Evolutionary conservation across 2,888 invertebrate genomes (phyloP).

Genomic region (Pseudeuparius sepicola): DNA sequence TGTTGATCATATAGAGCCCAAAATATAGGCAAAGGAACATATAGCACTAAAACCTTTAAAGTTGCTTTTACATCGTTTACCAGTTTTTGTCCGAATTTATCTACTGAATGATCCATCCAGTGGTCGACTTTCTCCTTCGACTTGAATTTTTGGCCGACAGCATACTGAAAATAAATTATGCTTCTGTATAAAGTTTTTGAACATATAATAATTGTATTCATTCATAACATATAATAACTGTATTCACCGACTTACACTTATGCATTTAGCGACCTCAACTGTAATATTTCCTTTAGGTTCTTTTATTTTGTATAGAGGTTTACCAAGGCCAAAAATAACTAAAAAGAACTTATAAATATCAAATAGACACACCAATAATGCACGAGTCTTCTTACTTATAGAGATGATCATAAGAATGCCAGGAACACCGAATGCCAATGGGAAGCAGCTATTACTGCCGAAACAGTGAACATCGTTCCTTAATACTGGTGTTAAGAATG

Average conservation of each 20-base stretch:
- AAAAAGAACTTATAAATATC: too few relatives aligned
- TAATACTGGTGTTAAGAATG: conserved; percentile 77
- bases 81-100: conserved; percentile 57
- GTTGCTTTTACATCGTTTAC: conserved; percentile 73
- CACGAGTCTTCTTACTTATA: conserved; percentile 54
- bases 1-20: conserved; percentile 97
- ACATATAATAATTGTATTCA: too few relatives aligned
- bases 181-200: background rate
- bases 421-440: conserved; percentile 82
- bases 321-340: conserved; percentile 79
- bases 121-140: conserved; percentile 47
- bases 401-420: conserved; percentile 77
- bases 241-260: conserved; percentile 53
- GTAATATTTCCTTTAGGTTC: conserved; percentile 78
- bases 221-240: too few relatives aligned
- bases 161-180: conserved; percentile 29
- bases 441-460: conserved; percentile 66
- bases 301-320: conserved; percentile 61
- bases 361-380: too few relatives aligned
- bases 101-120: conserved; percentile 87
- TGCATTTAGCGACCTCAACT: conserved; percentile 63
- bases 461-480: conserved; percentile 72
- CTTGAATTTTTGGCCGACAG: conserved; percentile 38
- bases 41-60: conserved; percentile 67
- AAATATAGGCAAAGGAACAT: conserved; percentile 88